Base-by-base conservation (phyloP, 2,888 invertebrate species). In the Leptinotarsa juncta region DNA sequence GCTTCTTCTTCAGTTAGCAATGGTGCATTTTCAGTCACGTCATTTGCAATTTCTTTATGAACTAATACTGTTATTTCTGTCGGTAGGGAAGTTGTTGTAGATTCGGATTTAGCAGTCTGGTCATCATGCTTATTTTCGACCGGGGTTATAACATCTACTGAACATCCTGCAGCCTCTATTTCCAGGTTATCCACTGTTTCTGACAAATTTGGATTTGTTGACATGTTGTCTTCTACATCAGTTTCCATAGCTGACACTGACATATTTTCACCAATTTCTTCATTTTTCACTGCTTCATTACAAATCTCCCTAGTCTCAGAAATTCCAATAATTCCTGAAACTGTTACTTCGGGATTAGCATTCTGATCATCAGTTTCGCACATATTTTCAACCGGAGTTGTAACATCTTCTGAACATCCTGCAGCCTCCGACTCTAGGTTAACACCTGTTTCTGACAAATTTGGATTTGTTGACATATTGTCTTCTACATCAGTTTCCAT, bases 21-120 rank as follows among this genome's bases (percentile, higher is more conserved):
- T 16, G 65, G 18, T 32, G 20, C 32, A 7, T 50, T 18, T 12
- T 55, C 50, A 23, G 32, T 71, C 16, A 67, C 65, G 15, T 57
- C 67, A 62, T 74, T 62, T 67, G 42, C 53, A 12, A 66, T 62
- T 57, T 23, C 57, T 26, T 16, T 32, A 23, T 49, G 16, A 42
- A 7, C 42, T 50, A 12, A 26, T 4, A 23, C 55, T 60, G 18
- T 18, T n/a, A 51, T 26, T 50, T 57, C 26, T 57, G 57, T 23
- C 14, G 4, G 23, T 57, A 23, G 15, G 1, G 23, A 57, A 57
- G 57, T 14, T 57, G 57, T 18, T 57, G 57, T 23, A 57, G 20
- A 57, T 57, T 57, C 15, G 0, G 23, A 50, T 20, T 70, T n/a
- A 2, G 15, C 23, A 65, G 23, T 42, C n/a, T 70, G 26, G 49